Evolutionary conservation across 1,140 invertebrate species (phyloP).

Genomic region (Papilio polytes): DNA sequence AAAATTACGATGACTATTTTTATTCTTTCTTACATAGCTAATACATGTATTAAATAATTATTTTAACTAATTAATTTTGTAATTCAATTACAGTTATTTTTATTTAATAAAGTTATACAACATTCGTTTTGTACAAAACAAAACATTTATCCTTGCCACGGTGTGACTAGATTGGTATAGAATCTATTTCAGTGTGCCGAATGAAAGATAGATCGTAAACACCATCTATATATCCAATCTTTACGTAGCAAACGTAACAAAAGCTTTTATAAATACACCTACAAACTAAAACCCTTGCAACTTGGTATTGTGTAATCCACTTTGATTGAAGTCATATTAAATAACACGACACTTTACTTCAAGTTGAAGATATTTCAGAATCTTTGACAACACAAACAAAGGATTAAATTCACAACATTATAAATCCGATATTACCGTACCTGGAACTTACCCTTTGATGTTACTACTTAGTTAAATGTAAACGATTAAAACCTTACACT

Average conservation of each 20-base stretch:
- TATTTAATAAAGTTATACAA: neutral
- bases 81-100: neutral
- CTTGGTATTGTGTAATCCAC: neutral
- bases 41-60: too few relatives aligned
- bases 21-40: too few relatives aligned
- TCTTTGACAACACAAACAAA: neutral
- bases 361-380: neutral
- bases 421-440: neutral
- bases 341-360: neutral
- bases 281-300: neutral
- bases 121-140: neutral
- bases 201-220: neutral
- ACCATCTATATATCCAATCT: neutral
- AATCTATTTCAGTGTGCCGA: neutral
- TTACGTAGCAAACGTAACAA: neutral
- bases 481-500: neutral
- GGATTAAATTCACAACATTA: neutral
- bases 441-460: neutral
- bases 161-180: neutral
- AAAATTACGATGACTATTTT: too few relatives aligned
- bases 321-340: neutral
- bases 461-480: neutral
- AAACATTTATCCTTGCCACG: neutral
- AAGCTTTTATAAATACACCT: neutral
- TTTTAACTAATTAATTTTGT: too few relatives aligned